phyloP scores from a whole-genome alignment of 2,797 vertebrate species.

The Esox lucius region DNA sequence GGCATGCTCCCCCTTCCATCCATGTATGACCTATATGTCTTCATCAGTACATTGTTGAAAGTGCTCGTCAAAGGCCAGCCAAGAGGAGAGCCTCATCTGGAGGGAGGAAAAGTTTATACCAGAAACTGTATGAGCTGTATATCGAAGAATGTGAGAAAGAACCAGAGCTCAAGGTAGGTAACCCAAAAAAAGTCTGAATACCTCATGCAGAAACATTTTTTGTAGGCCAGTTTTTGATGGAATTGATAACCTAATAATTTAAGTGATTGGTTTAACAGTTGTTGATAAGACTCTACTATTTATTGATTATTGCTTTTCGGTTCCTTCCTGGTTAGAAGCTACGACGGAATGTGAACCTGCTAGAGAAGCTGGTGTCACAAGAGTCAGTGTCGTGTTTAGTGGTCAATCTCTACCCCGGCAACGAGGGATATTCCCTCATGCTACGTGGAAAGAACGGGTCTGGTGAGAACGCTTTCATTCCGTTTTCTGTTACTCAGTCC shows the following conservation, averaged over 20 bases:
- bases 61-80: slow-evolving; percentile 93
- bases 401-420: slow-evolving; percentile 97
- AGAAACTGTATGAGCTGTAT: slow-evolving; percentile 98
- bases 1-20: not conserved
- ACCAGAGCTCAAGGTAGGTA: slow-evolving; percentile 92
- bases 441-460: slow-evolving; percentile 99
- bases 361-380: slow-evolving; percentile 97
- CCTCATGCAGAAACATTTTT: not conserved
- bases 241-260: too few species aligned
- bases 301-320: not conserved
- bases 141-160: slow-evolving; percentile 99
- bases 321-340: slow-evolving; percentile 82
- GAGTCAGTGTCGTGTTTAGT: slow-evolving; percentile 95
- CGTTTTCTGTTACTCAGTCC: not conserved
- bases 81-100: slow-evolving; percentile 88
- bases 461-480: slow-evolving; percentile 72
- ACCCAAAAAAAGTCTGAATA: slow-evolving; percentile 26
- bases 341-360: slow-evolving; percentile 97
- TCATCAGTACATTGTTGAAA: slow-evolving; percentile 95
- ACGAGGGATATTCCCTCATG: slow-evolving; percentile 98
- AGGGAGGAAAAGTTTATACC: slow-evolving; percentile 92
- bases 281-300: not conserved
- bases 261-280: not conserved
- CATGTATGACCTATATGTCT: slow-evolving; percentile 15
- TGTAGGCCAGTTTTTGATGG: not conserved